These are phyloP conservation scores for Enteromius afrohamiltoni DNA, from an alignment of 2,797 vertebrate genomes.

Conservation along the genomic window DNA sequence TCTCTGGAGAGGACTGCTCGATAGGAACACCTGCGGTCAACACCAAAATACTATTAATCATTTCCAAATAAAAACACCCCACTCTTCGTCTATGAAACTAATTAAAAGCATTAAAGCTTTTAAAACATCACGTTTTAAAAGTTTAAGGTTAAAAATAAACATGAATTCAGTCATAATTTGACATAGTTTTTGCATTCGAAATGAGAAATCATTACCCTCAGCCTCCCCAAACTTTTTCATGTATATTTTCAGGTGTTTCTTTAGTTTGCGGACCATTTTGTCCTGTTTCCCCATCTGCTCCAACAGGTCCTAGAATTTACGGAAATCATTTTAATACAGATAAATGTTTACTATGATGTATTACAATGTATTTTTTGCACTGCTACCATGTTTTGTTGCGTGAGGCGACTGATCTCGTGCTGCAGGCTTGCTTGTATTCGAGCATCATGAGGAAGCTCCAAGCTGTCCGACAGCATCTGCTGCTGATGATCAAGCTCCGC, in stretches of 20 bases:
- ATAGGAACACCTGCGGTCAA: conserved; percentile 71
- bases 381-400: conserved; percentile 91
- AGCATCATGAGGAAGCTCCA: conserved; percentile 87
- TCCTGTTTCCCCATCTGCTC: conserved; percentile 93
- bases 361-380: background rate
- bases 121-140: background rate
- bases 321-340: conserved; percentile 10
- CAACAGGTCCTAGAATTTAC: conserved; percentile 85
- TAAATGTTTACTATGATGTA: background rate
- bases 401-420: conserved; percentile 91
- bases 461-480: conserved; percentile 86
- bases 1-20: conserved; percentile 82
- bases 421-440: conserved; percentile 89
- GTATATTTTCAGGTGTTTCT: conserved; percentile 91
- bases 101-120: background rate
- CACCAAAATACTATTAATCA: background rate
- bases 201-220: conserved; percentile 79
- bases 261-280: conserved; percentile 90
- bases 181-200: background rate
- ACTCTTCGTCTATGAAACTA: background rate
- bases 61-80: background rate
- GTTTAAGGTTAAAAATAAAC: background rate
- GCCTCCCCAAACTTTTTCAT: conserved; percentile 89
- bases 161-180: background rate
- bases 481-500: conserved; percentile 89